Conservation (phyloP, 2,888 invertebrate species). For the Zaprionus obscuricornis region DNA sequence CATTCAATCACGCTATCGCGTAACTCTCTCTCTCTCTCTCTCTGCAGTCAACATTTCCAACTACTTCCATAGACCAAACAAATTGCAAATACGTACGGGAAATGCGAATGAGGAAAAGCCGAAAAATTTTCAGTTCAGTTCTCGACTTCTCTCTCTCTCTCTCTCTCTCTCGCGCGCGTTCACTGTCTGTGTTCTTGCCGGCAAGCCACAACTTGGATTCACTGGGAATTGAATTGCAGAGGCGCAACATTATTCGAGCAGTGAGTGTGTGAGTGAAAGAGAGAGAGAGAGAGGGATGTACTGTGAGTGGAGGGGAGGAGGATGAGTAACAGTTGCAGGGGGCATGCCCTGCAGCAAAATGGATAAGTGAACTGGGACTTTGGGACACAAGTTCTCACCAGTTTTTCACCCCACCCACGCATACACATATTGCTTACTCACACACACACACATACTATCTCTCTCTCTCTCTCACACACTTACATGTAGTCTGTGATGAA, state of each 20-base stretch:
- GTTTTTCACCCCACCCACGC: not conserved
- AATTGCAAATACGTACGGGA: conserved; percentile 64
- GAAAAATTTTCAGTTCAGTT: too few species aligned
- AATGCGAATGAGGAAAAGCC: conserved; percentile 4
- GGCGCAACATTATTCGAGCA: too few species aligned
- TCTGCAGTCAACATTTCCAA: conserved; percentile 43
- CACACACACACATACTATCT: not conserved
- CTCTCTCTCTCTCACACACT: conserved; percentile 15
- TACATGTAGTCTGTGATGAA: conserved; percentile 62
- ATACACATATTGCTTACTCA: not conserved
- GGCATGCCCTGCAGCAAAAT: conserved; percentile 61
- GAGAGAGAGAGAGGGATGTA: too few species aligned
- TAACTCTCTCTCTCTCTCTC: too few species aligned
- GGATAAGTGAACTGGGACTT: conserved; percentile 72
- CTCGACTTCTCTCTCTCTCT: not conserved
- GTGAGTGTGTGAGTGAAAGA: too few species aligned
- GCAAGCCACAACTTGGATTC: conserved; percentile 2
- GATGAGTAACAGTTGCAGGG: too few species aligned
- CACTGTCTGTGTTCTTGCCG: conserved; percentile 27
- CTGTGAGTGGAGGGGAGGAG: too few species aligned
- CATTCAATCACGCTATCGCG: conserved; percentile 72
- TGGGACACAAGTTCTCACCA: conserved; percentile 30
- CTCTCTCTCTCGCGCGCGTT: not conserved
- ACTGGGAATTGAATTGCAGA: conserved; percentile 49
- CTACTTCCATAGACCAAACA: conserved; percentile 41